These are phyloP conservation scores for Ephialtes manifestator DNA, from an alignment of 2,888 invertebrate species.

Conservation along the genomic window DNA sequence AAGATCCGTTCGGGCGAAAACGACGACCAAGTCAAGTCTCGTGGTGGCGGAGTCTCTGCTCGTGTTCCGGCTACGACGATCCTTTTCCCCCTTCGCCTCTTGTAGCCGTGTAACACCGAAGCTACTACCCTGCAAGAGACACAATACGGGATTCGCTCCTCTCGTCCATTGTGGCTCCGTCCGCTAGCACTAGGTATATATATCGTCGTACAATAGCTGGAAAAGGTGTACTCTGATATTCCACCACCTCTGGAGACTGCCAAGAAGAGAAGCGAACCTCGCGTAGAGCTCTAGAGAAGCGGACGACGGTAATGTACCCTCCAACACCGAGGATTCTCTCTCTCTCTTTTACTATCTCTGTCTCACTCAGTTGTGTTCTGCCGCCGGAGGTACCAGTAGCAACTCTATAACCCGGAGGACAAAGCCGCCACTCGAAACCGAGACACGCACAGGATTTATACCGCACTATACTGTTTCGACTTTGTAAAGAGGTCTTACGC, in stretches of 20 bases:
- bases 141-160: slow-evolving; percentile 82
- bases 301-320: slow-evolving; percentile 69
- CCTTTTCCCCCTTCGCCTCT: slow-evolving; percentile 33
- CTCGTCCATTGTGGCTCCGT: slow-evolving; percentile 79
- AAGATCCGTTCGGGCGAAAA: slow-evolving; percentile 66
- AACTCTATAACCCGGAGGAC: slow-evolving; percentile 64
- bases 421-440: slow-evolving; percentile 64
- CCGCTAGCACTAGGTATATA: slow-evolving; percentile 51
- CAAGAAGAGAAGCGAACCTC: slow-evolving; percentile 18
- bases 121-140: slow-evolving; percentile 73
- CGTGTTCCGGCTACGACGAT: slow-evolving; percentile 74
- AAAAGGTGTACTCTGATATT: slow-evolving; percentile 83
- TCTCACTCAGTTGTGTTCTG: slow-evolving; percentile 8
- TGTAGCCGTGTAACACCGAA: slow-evolving; percentile 64
- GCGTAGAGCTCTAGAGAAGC: slow-evolving; percentile 35
- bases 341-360: slow-evolving; percentile 43
- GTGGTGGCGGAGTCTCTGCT: slow-evolving; percentile 65
- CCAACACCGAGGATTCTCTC: slow-evolving; percentile 60
- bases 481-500: slow-evolving; percentile 40
- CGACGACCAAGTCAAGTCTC: slow-evolving; percentile 67
- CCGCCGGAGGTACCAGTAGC: slow-evolving; percentile 52
- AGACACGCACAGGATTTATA: slow-evolving; percentile 57
- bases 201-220: slow-evolving; percentile 76
- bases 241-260: slow-evolving; percentile 76
- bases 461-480: slow-evolving; percentile 50